Percentiles rank a stretch among this genome's conserved stretches.
These are phyloP conservation scores for Spisula solida DNA, from an alignment of 2,888 invertebrate species.

Conservation along the genomic window DNA sequence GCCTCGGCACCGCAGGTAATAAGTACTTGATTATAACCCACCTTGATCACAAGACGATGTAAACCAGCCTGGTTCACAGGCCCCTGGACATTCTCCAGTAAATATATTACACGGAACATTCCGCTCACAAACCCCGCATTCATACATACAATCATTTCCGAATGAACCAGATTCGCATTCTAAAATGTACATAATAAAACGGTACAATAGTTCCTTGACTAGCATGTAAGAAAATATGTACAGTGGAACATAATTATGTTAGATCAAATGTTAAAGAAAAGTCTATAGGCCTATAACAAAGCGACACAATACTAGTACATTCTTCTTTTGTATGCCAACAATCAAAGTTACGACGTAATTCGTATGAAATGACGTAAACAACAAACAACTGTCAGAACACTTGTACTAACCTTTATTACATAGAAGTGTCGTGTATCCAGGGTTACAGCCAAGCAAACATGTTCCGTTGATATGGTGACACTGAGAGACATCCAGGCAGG, in stretches of 20 bases:
- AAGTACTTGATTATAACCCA: neutral
- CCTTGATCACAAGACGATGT: neutral
- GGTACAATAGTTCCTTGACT: neutral
- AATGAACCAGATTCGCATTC: neutral
- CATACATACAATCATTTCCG: neutral
- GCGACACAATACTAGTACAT: too few species aligned
- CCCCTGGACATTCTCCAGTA: neutral
- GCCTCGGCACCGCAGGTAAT: too few species aligned
- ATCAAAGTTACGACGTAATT: too few species aligned
- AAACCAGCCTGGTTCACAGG: neutral
- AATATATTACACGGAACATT: neutral
- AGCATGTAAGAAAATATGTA: too few species aligned
- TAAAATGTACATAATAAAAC: conserved; percentile 7
- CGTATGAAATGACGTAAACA: too few species aligned
- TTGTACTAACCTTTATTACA: conserved; percentile 12
- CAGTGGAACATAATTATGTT: too few species aligned
- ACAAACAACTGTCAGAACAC: too few species aligned
- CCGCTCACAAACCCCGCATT: neutral
- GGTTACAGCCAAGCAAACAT: conserved; percentile 28
- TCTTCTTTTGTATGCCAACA: too few species aligned
- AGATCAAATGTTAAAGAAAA: too few species aligned
- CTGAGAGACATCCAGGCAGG: conserved; percentile 3
- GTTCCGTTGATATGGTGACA: conserved; percentile 25
- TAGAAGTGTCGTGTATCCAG: neutral
- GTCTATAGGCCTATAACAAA: too few species aligned